Percentiles rank a stretch among this genome's conserved stretches.
Evolutionary conservation across 1,140 invertebrate species (phyloP).

Genomic region (Drosophila sp.): DNA sequence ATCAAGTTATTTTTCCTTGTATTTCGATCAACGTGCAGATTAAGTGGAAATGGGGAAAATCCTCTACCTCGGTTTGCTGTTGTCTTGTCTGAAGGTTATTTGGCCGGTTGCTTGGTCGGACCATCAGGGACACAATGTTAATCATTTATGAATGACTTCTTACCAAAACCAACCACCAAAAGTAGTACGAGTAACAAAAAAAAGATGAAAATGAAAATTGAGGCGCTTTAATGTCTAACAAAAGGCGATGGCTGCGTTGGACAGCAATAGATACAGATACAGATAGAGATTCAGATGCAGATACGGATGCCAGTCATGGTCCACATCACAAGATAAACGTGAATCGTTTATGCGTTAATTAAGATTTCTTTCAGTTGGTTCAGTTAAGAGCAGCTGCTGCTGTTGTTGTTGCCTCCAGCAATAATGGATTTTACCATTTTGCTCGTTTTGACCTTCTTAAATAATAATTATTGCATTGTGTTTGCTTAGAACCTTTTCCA

Average conservation of each 20-base stretch:
- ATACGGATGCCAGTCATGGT: conserved; percentile 23
- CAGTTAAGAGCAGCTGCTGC: conserved; percentile 17
- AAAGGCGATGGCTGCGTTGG: conserved; percentile 51
- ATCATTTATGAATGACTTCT: conserved; percentile 76
- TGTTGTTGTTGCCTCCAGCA: neutral
- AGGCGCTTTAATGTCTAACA: conserved; percentile 68
- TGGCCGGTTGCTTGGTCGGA: conserved; percentile 31
- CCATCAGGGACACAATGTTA: conserved; percentile 48
- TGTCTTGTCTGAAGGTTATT: conserved; percentile 61
- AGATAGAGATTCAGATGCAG: conserved; percentile 34
- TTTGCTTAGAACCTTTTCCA: neutral
- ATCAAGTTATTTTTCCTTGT: conserved; percentile 47
- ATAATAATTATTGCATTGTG: conserved; percentile 14
- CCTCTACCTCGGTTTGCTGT: conserved; percentile 36
- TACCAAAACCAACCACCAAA: conserved; percentile 31
- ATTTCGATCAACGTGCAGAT: conserved; percentile 59
- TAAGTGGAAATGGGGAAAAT: conserved; percentile 60
- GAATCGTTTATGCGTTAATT: conserved; percentile 74
- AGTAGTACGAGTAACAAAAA: conserved; percentile 15
- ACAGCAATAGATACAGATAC: conserved; percentile 38
- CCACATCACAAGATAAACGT: conserved; percentile 66
- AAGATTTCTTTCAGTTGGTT: conserved; percentile 67
- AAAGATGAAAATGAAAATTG: conserved; percentile 45
- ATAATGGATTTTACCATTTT: conserved; percentile 1
- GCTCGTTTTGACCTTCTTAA: neutral